Conservation (phyloP, 1,140 invertebrate genomes). For the Heliothis subflexa region DNA sequence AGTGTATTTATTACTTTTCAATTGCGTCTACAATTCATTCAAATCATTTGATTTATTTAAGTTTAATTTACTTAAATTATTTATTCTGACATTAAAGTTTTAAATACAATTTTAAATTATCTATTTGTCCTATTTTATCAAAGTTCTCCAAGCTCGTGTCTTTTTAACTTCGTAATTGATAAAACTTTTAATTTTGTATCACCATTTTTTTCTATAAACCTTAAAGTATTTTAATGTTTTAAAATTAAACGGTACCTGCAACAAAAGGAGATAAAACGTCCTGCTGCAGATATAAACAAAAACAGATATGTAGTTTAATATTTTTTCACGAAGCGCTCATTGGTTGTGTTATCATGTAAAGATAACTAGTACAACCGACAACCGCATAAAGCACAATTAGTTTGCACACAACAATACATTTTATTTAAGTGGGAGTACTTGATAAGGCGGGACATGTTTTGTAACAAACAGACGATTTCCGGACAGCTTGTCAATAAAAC, state of each 20-base stretch:
- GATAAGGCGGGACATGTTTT: constrained; percentile 22
- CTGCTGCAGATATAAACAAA: background rate
- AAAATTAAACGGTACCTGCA: background rate
- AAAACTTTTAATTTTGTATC: too few relatives aligned
- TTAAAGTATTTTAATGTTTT: background rate
- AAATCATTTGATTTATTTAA: too few relatives aligned
- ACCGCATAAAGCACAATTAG: constrained; percentile 21
- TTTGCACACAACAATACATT: constrained; percentile 10
- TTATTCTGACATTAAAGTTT: background rate
- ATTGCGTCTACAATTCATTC: too few relatives aligned
- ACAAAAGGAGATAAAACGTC: background rate
- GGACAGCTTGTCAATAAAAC: constrained; percentile 17
- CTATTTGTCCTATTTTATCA: too few relatives aligned
- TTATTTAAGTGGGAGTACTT: constrained; percentile 9
- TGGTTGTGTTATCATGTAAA: constrained; percentile 6
- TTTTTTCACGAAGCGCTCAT: background rate
- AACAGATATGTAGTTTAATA: background rate
- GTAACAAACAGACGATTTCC: constrained; percentile 25
- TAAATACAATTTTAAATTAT: too few relatives aligned
- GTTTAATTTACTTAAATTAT: background rate
- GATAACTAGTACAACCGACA: background rate
- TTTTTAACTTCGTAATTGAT: too few relatives aligned
- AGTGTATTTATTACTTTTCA: too few relatives aligned
- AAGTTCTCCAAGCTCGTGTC: too few relatives aligned
- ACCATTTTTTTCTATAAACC: background rate